Evolutionary conservation across 1,140 invertebrate genomes (phyloP).

Genomic region (Drosophila sp.): DNA sequence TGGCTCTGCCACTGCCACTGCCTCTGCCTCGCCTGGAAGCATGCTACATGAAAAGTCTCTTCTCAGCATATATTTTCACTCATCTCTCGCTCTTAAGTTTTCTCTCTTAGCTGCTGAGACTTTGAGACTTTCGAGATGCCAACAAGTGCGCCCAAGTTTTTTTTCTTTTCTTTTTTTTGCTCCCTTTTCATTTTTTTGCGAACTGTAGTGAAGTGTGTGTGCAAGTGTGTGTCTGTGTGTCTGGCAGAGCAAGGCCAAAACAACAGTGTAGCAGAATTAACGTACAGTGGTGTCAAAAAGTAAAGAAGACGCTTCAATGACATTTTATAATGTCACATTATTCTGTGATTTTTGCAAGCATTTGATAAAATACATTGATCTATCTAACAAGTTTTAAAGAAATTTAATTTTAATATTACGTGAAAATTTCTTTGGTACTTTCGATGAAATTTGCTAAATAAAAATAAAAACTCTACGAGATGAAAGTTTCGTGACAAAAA

Average conservation of each 20-base stretch:
- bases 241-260: conserved; percentile 36
- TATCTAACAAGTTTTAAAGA: too few relatives aligned
- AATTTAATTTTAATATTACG: too few relatives aligned
- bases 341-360: too few relatives aligned
- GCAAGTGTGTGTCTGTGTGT: background rate
- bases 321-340: too few relatives aligned
- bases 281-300: too few relatives aligned
- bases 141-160: conserved; percentile 74
- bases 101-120: conserved; percentile 53
- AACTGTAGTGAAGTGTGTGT: conserved; percentile 6
- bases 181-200: conserved; percentile 9
- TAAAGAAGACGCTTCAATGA: too few relatives aligned
- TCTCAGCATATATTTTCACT: background rate
- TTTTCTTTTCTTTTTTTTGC: conserved; percentile 30
- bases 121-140: conserved; percentile 56
- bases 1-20: background rate
- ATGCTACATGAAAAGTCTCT: conserved; percentile 44
- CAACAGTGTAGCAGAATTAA: conserved; percentile 30
- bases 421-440: too few relatives aligned
- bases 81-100: background rate
- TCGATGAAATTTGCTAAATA: too few relatives aligned
- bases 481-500: too few relatives aligned
- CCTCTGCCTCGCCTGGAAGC: conserved; percentile 37
- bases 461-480: too few relatives aligned
- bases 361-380: too few relatives aligned